Conservation (phyloP, 2,113 vertebrate genomes). For the Elachura formosa region DNA sequence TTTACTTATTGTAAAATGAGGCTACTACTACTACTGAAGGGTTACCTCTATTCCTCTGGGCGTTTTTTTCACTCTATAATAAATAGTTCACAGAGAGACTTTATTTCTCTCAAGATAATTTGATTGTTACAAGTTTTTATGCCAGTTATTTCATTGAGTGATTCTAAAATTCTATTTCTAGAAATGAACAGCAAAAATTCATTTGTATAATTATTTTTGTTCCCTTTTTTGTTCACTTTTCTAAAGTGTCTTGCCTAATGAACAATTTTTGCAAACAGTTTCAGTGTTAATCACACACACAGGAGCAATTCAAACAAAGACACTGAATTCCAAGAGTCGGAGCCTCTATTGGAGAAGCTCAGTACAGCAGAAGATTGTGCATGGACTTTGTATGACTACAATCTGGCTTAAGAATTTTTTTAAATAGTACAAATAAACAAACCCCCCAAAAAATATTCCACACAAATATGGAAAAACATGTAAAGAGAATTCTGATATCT, state of each 20-base stretch:
- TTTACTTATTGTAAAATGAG: not conserved
- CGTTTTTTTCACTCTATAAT: not conserved
- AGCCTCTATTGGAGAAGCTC: not conserved
- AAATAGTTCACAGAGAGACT: not conserved
- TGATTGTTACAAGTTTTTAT: not conserved
- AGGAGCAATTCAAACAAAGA: not conserved
- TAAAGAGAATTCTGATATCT: not conserved
- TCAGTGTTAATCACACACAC: not conserved
- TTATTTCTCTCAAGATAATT: not conserved
- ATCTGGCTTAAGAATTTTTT: not conserved
- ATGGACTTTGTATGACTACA: not conserved
- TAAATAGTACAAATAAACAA: not conserved
- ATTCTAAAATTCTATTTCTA: not conserved
- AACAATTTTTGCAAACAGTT: not conserved
- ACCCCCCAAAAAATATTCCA: accelerated
- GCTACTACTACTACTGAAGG: not conserved
- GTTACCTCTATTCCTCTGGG: not conserved
- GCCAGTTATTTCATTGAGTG: not conserved
- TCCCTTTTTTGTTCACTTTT: not conserved
- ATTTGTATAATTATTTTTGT: not conserved
- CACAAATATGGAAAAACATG: not conserved
- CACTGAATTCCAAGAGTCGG: not conserved
- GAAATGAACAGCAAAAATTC: not conserved
- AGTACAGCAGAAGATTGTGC: not conserved
- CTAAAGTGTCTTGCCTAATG: accelerated